Conservation (phyloP, 2,797 vertebrate species). For the Epinephelus malabaricus region DNA sequence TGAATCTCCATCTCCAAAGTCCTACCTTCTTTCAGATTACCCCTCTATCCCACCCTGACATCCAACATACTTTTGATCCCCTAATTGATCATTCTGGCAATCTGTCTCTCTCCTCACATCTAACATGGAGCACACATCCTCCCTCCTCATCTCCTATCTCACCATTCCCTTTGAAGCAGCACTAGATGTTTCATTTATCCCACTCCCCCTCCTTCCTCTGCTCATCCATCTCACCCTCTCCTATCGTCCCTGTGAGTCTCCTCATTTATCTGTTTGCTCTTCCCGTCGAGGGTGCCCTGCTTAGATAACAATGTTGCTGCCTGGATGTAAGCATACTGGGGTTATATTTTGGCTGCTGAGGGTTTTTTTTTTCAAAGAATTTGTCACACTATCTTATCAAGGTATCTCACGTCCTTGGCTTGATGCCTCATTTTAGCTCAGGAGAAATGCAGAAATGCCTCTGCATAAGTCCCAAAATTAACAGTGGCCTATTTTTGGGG, state of each 20-base stretch:
- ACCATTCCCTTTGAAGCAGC: slow-evolving; percentile 73
- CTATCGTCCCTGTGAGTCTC: slow-evolving; percentile 41
- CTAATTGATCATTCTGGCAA: slow-evolving; percentile 69
- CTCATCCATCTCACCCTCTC: slow-evolving; percentile 64
- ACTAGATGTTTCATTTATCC: slow-evolving; percentile 61
- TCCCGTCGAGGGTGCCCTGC: slow-evolving; percentile 33
- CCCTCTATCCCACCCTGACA: slow-evolving; percentile 21
- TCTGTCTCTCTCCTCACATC: slow-evolving; percentile 56
- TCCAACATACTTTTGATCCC: slow-evolving; percentile 63
- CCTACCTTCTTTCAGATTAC: slow-evolving; percentile 40
- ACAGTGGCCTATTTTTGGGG: background rate
- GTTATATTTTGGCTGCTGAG: slow-evolving; percentile 29
- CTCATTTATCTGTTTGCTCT: slow-evolving; percentile 67
- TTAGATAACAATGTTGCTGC: slow-evolving; percentile 52
- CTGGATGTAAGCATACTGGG: slow-evolving; percentile 31
- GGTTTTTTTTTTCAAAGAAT: slow-evolving; percentile 51
- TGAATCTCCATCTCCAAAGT: slow-evolving; percentile 38
- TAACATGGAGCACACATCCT: slow-evolving; percentile 44
- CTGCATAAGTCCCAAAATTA: background rate
- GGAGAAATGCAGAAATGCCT: slow-evolving; percentile 20
- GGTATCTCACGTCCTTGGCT: slow-evolving; percentile 22
- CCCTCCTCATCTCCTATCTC: slow-evolving; percentile 54
- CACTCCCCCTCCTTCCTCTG: slow-evolving; percentile 9
- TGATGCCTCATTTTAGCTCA: slow-evolving; percentile 11
- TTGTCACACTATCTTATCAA: slow-evolving; percentile 41